Conservation (phyloP, 1,140 invertebrate species). For the Lepidostoma basale region DNA sequence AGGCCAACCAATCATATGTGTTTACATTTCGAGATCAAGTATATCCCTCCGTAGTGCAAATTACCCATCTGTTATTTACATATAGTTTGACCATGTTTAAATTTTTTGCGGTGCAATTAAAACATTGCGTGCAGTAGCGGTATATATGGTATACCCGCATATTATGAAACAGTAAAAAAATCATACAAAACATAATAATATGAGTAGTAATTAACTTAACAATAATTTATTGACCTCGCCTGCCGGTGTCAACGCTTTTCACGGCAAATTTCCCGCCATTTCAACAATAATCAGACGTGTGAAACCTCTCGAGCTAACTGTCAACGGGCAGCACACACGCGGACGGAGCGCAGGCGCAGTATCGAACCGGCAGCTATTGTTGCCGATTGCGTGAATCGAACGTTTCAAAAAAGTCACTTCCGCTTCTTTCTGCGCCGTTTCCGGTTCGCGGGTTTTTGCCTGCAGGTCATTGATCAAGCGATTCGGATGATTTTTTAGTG, state of each 20-base stretch:
- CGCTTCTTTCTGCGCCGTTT: slow-evolving; percentile 32
- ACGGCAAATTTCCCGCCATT: slow-evolving; percentile 27
- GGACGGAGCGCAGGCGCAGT: slow-evolving; percentile 8
- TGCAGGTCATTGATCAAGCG: slow-evolving; percentile 38
- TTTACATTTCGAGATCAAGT: too few relatives aligned
- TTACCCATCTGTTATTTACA: too few relatives aligned
- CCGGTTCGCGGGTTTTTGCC: slow-evolving; percentile 32
- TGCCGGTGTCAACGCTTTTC: slow-evolving; percentile 27
- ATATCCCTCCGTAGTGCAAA: too few relatives aligned
- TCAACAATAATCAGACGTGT: slow-evolving; percentile 22
- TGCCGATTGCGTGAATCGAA: slow-evolving; percentile 35
- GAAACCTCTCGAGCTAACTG: slow-evolving; percentile 27
- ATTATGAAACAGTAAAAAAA: neutral
- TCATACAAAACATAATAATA: slow-evolving; percentile 7
- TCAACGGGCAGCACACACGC: slow-evolving; percentile 15
- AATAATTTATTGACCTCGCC: slow-evolving; percentile 28
- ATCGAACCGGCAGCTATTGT: slow-evolving; percentile 29
- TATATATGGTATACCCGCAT: neutral
- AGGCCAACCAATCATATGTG: too few relatives aligned
- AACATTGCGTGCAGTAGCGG: neutral
- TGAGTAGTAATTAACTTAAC: neutral
- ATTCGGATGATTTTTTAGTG: slow-evolving; percentile 31
- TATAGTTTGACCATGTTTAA: too few relatives aligned
- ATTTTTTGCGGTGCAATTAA: too few relatives aligned
- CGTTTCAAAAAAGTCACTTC: slow-evolving; percentile 29